Evolutionary conservation across 2,888 invertebrate species (phyloP), one percentile per base, ranked within the genome.

Genomic region (Coronaproctus castanopsis): DNA sequence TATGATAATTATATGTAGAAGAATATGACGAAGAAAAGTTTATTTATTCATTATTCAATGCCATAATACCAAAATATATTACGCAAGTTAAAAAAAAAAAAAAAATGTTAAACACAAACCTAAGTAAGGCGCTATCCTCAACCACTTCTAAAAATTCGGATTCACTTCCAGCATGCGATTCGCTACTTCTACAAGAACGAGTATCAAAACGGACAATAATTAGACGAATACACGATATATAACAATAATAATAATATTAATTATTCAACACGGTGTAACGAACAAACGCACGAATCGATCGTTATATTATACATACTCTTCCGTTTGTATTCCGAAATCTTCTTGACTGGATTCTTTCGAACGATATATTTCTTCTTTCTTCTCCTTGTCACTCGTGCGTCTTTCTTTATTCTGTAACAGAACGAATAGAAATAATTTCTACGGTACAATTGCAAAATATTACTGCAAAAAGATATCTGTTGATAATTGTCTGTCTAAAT

Each of bases 281-380:
- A n/a, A n/a, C n/a, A n/a, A n/a, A n/a, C n/a, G n/a, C n/a, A n/a
- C n/a, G n/a, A n/a, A n/a, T n/a, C n/a, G n/a, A n/a, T n/a, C n/a
- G n/a, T n/a, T n/a, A n/a, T n/a, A n/a, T n/a, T n/a, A n/a, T n/a
- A 71, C 72, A 67, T 69, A 74, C 72, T 72, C 36, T 36, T 36
- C 72, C 3, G 72, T 72, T 48, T 67, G 69, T 24, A 70, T 67
- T 61, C 70, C 72, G 60, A 75, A 65, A 64, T 75, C 75, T 67
- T 78, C 78, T 62, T 76, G 76, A 68, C 78, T 78, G 56, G 76
- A 76, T 62, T 75, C 77, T 67, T 77, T 78, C 8, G 63, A 63
- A 55, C 52, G 52, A 49, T 18, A 59, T 24, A 58, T 59, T 52
- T 57, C 55, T 52, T 49, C 58, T 49, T 50, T 59, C 24, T 57